Evolutionary conservation across 2,888 invertebrate genomes (phyloP), one percentile per base, ranked within the genome.

Genomic region (Empis stercorea): DNA sequence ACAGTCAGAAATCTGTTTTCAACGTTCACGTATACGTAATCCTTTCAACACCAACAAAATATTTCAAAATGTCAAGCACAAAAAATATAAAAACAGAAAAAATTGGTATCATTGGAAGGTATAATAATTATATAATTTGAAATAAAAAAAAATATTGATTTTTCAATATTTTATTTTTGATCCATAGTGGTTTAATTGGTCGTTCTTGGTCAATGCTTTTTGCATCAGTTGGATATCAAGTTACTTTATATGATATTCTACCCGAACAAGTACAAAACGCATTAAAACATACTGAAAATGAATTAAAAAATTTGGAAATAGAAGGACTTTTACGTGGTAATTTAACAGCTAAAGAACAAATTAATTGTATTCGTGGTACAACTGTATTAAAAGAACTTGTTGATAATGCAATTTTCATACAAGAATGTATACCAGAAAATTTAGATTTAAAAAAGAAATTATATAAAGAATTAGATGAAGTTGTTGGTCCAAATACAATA

Each of bases 131-230:
- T 23, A 15, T 10, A 30, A 42, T 11, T 23, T n/a, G 10, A 16
- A 11, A 17, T 6, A 37, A 16, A 37, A 6, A 9, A 17, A 11
- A 27, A 40, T 23, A 20, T 40, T 44, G 17, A 16, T 40, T 40
- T 20, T 15, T 15, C 14, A 23, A 30, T 39, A 44, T 45, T n/a
- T n/a, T n/a, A n/a, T n/a, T n/a, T n/a, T n/a, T n/a, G n/a, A n/a
- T n/a, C 44, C 39, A 43, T 66, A 96, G 95, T 66, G 97, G 97
- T 3, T 73, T 96, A 45, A 95, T 97, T 58, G 97, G 96, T 3
- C 79, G 89, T 47, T 94, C 94, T 58, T 97, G 94, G 93, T 87
- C 95, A 0, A 95, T 96, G 93, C 74, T 96, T 32, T 97, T 94
- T 68, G 93, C 93, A 0, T 81, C 88, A 10, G 88, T 84, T 6